phyloP scores from a whole-genome alignment of 2,797 vertebrate genomes.

The Oophaga sylvatica region DNA sequence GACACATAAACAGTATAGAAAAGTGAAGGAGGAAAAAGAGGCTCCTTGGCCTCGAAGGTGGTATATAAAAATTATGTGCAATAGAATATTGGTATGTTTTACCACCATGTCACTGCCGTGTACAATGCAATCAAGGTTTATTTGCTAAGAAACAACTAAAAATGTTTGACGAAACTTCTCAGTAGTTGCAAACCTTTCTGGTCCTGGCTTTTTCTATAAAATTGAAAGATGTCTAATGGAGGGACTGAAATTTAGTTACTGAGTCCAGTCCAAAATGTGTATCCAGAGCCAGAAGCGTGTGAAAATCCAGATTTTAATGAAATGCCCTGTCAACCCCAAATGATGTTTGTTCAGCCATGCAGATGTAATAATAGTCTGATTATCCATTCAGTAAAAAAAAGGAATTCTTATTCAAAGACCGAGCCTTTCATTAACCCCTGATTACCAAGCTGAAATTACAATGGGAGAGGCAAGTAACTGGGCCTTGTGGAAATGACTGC shows the following conservation, averaged over 20 bases:
- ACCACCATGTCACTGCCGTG: not conserved
- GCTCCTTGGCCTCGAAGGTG: not conserved
- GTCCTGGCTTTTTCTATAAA: not conserved
- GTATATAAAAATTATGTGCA: not conserved
- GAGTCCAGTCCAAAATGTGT: conserved; percentile 31
- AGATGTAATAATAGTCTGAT: conserved; percentile 58
- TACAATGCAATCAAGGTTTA: not conserved
- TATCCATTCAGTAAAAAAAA: conserved; percentile 56
- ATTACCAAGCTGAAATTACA: not conserved
- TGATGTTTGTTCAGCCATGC: conserved; percentile 58
- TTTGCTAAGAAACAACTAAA: not conserved
- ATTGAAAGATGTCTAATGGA: not conserved
- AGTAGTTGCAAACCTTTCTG: not conserved
- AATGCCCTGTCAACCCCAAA: conserved; percentile 53
- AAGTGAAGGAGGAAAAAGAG: not conserved
- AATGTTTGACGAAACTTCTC: conserved; percentile 2
- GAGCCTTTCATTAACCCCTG: conserved; percentile 45
- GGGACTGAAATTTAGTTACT: conserved; percentile 1
- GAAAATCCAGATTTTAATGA: conserved; percentile 59
- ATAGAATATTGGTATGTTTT: not conserved
- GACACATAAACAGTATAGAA: no score
- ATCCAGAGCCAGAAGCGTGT: conserved; percentile 52
- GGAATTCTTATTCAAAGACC: conserved; percentile 47
- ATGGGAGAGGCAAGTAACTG: not conserved
- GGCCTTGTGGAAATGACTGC: not conserved